Conservation (phyloP, 2,888 invertebrate genomes). For the Dusona sp. region DNA sequence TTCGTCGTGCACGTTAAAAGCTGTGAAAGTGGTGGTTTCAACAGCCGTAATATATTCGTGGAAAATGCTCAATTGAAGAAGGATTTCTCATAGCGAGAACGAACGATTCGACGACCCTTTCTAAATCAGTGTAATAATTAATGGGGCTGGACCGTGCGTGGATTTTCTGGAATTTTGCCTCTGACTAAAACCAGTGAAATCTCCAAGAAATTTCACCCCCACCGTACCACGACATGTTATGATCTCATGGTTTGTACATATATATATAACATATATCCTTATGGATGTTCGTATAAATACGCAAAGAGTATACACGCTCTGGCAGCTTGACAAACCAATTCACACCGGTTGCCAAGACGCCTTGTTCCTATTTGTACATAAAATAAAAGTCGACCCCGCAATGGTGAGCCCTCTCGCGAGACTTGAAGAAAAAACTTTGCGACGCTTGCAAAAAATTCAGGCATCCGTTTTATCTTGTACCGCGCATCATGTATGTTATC, state of each 20-base stretch:
- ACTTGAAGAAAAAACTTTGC: conserved; percentile 31
- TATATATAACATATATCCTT: conserved; percentile 67
- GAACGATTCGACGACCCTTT: conserved; percentile 51
- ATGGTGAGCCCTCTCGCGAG: conserved; percentile 24
- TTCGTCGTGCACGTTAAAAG: background rate
- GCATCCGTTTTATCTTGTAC: conserved; percentile 35
- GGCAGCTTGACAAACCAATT: conserved; percentile 84
- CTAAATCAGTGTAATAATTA: conserved; percentile 76
- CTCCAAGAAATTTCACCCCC: conserved; percentile 60
- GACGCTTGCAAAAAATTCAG: conserved; percentile 36
- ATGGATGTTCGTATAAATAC: conserved; percentile 70
- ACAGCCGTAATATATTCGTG: conserved; percentile 29
- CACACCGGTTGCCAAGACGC: conserved; percentile 81
- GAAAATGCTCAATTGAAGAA: conserved; percentile 16
- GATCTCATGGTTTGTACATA: conserved; percentile 7
- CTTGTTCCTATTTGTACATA: conserved; percentile 82
- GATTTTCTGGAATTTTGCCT: conserved; percentile 58
- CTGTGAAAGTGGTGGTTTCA: conserved; percentile 8
- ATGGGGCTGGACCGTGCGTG: conserved; percentile 67
- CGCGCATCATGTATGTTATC: background rate
- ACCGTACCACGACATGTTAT: conserved; percentile 24
- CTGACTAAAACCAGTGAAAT: conserved; percentile 54
- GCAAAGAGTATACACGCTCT: conserved; percentile 73
- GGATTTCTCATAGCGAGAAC: conserved; percentile 15
- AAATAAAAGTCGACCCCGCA: conserved; percentile 78